Evolutionary conservation across 2,797 vertebrate genomes (phyloP).

Genomic region (Chrysolophus pictus): DNA sequence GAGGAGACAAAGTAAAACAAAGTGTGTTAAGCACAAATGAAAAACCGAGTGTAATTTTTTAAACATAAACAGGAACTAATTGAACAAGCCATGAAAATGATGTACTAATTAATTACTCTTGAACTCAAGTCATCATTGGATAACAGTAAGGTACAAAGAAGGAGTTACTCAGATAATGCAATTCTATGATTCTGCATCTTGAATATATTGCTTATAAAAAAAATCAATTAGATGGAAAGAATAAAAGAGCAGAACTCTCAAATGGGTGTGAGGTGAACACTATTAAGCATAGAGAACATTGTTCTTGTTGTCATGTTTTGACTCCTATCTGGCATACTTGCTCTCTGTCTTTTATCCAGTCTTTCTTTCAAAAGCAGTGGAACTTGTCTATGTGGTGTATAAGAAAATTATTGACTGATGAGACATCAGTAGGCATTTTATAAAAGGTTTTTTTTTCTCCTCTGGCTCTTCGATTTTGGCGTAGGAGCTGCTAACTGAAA

Average conservation of each 20-base stretch:
- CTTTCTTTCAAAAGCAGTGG: not conserved
- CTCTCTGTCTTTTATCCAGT: not conserved
- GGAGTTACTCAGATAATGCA: not conserved
- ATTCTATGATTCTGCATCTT: not conserved
- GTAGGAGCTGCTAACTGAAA: not conserved
- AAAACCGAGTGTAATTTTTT: not conserved
- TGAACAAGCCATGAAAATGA: not conserved
- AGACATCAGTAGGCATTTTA: not conserved
- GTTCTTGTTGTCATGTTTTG: not conserved
- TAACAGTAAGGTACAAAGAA: not conserved
- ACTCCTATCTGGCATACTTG: not conserved
- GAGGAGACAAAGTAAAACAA: not conserved
- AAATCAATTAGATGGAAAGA: not conserved
- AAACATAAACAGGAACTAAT: not conserved
- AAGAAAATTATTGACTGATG: not conserved
- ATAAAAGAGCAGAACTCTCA: not conserved
- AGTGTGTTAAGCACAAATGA: not conserved
- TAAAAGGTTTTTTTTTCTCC: no score
- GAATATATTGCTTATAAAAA: not conserved
- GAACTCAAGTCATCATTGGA: not conserved
- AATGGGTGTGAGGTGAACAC: not conserved
- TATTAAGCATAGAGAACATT: fast-evolving
- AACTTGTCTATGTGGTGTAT: not conserved
- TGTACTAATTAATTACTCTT: not conserved
- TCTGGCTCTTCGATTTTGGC: not conserved